Percentiles rank a stretch among this genome's conserved stretches.
These are phyloP conservation scores for Acrossocheilus fasciatus DNA, from an alignment of 2,797 vertebrate genomes.

Conservation along the genomic window DNA sequence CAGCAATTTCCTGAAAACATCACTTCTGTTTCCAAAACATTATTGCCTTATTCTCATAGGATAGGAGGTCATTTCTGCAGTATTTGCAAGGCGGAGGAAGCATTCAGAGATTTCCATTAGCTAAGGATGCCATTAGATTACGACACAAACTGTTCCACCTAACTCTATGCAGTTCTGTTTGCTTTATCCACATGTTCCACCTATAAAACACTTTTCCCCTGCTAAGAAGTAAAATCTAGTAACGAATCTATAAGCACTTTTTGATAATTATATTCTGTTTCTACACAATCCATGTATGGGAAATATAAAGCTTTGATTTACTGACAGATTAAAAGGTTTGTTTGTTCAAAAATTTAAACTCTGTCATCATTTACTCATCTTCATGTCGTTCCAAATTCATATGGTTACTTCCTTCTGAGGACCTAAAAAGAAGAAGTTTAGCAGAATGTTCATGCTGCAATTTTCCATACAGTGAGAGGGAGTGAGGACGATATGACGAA, in stretches of 20 bases:
- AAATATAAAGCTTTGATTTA: conserved; percentile 6
- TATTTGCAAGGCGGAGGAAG: conserved; percentile 41
- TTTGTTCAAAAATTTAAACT: background rate
- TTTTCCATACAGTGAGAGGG: background rate
- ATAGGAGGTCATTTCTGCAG: conserved; percentile 50
- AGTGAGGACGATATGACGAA: background rate
- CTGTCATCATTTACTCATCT: background rate
- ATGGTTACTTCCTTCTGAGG: background rate
- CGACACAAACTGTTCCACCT: conserved; percentile 50
- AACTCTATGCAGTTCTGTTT: conserved; percentile 19
- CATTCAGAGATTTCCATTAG: conserved; percentile 49
- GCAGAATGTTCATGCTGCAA: background rate
- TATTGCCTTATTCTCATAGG: conserved; percentile 54
- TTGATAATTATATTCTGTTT: background rate
- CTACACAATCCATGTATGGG: background rate
- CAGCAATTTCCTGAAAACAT: conserved; percentile 54
- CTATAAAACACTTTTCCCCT: conserved; percentile 27
- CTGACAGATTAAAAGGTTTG: background rate
- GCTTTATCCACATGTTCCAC: conserved; percentile 29
- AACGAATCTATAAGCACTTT: conserved; percentile 21
- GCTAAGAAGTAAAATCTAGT: conserved; percentile 12
- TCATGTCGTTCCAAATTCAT: background rate
- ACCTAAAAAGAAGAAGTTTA: background rate
- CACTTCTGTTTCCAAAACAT: conserved; percentile 53
- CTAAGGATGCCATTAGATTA: conserved; percentile 49